Base-by-base conservation (phyloP, 2,113 vertebrate species). In the Apodemus speciosus region DNA sequence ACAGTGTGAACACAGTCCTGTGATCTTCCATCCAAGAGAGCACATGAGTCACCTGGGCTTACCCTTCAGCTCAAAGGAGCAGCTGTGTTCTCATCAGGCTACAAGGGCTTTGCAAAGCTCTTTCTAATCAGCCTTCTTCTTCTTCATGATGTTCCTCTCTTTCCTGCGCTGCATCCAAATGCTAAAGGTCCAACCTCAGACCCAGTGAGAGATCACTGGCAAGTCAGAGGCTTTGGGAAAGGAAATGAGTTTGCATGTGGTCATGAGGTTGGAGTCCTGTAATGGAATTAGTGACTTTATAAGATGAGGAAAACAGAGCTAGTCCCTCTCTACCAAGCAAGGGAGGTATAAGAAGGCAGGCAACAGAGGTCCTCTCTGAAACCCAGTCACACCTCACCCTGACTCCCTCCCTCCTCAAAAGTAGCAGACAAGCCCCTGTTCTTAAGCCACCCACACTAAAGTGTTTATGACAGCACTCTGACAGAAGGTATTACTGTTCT, bases 1-100 rank as follows among this genome's bases (percentile, higher is more conserved):
- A 1, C 49, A 6, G 43, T 46, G 30, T 35, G 9, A 9, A 73
- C 7, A 69, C 27, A 73, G 38, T 35, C 51, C 43, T 53, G 77
- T 9, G 11, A n/a, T 21, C 56, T 8, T 18, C 69, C 9, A 8
- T 8, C 53, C 64, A 51, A 14, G 10, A 46, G 18, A 27, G 20
- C 32, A n/a, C 40, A 21, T 32, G 15, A 92, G 38, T 9, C 43
- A 0, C 40, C 30, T 51, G 20, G 7, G 2, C 4, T 72, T n/a
- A n/a, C 20, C 20, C 62, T 84, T 71, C 30, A 68, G 23, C 38
- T 71, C 32, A 46, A 10, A 76, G 43, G 32, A n/a, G 35, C 40
- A 8, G 38, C 2, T 1, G 0, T 32, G 30, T 11, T 43, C 0
- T 43, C 9, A 66, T 25, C 43, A 13, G 25, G 35, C 40, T 38